Evolutionary conservation across 2,113 vertebrate genomes (phyloP), one percentile per base, ranked within the genome.

Genomic region (Lampris incognitus): DNA sequence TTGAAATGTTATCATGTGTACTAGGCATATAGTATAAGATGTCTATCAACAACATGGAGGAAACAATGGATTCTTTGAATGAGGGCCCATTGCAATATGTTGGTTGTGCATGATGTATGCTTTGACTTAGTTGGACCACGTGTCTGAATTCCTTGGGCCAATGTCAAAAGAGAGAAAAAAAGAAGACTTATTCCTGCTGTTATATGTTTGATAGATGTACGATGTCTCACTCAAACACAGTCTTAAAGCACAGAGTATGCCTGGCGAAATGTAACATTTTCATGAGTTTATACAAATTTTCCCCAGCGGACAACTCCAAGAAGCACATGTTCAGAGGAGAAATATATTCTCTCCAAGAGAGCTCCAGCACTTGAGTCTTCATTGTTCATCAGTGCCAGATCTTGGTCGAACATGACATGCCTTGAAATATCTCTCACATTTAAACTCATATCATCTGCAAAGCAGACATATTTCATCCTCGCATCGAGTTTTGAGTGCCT

Each of bases 381-480:
- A 24, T 6, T 37, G 2, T n/a, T 11, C 52, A 37, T 37, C 57
- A 11, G 6, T 24, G 74, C 58, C 73, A 88, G 40, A 54, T 74
- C 57, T 77, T 71, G 42, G 40, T 50, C 51, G 52, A 60, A 9
- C 50, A 52, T 73, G 57, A 59, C 66, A 50, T 78, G 81, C 71
- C 69, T 61, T 46, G 40, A 72, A 67, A 77, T 48, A 68, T 66
- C 67, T 2, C 56, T 65, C 59, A 11, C 24, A 48, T 69, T 85
- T 73, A 80, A 13, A 73, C 0, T 74, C 59, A 39, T 3, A 24
- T 5, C 2, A 57, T 66, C 40, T n/a, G 58, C 6, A 50, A n/a
- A 71, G 36, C 72, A 76, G 61, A 79, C 37, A 52, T 6, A 51
- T 9, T 10, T 40, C 52, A 52, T 46, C 61, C 49, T 1, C 24